A percentile compares a stretch with the other conserved stretches of the same genome.
These are phyloP conservation scores for Rhodinocichla rosea DNA, from an alignment of 2,113 vertebrate species.

Conservation along the genomic window DNA sequence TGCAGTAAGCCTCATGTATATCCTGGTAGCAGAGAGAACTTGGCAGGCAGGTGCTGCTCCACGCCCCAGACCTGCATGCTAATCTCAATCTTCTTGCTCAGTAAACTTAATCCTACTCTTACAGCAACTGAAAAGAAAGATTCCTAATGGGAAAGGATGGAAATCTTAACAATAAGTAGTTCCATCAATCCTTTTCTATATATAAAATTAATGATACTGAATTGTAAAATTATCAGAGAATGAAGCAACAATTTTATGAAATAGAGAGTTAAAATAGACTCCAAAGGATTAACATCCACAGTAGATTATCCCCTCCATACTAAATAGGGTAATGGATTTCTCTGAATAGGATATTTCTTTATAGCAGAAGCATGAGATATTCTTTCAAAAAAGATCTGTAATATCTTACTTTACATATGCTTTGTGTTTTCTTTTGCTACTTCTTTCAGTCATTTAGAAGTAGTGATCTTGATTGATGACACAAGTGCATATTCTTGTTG, in stretches of 20 bases:
- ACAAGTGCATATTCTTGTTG: background rate
- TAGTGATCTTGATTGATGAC: background rate
- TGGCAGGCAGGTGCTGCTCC: background rate
- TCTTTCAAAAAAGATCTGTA: background rate
- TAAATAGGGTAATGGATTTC: constrained; percentile 39
- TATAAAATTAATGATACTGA: constrained; percentile 19
- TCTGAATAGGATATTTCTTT: constrained; percentile 4
- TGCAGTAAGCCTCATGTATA: rapidly evolving
- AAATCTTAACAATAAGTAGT: constrained; percentile 9
- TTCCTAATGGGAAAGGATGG: background rate
- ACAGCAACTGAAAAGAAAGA: background rate
- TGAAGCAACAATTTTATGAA: constrained; percentile 11
- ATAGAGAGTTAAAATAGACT: constrained; percentile 33
- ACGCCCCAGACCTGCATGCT: background rate
- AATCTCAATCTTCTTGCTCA: background rate
- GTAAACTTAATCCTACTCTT: background rate
- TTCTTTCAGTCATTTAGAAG: background rate
- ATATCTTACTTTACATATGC: background rate
- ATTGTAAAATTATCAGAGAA: constrained; percentile 39
- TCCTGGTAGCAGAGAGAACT: background rate
- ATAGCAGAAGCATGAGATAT: background rate
- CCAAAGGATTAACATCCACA: constrained; percentile 39
- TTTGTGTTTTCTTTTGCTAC: background rate
- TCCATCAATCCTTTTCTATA: background rate
- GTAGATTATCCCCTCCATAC: constrained; percentile 36